Evolutionary conservation across 2,888 invertebrate genomes (phyloP), one percentile per base, ranked within the genome.

Genomic region (Drosophila pseudotakahashii): DNA sequence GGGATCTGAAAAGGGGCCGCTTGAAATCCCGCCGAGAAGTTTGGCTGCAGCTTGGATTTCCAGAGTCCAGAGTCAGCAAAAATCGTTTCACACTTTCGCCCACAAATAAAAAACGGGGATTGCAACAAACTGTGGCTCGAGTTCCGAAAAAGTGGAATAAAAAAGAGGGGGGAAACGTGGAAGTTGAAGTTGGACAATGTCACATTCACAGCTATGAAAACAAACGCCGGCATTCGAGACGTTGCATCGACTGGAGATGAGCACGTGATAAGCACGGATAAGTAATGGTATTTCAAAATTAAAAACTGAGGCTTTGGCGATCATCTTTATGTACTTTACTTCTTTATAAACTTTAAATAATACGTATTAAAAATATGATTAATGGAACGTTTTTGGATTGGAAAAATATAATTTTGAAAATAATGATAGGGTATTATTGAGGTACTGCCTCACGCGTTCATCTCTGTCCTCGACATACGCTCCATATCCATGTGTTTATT

Each of bases 61-160:
- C 68, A 79, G 75, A 63, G 77, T 75, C 61, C 68, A 75, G 75
- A 66, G 77, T 76, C 77, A 84, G 88, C 82, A 68, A 57, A 74
- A 73, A 74, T 68, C 44, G 68, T 51, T 67, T 73, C 72, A 72
- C 72, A 79, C 51, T 75, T 76, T 47, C 47, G 47, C 52, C 53
- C 34, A 16, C 66, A 61, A 62, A 62, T 50, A 67, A 64, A 67
- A 54, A 11, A 30, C 67, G 23, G 36, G 45, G 26, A 64, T 32
- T 62, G 70, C 70, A 61, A 54, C 72, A 71, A 54, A 54, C 45
- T 55, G 50, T 63, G 73, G 64, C 41, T 45, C 32, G 64, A 51
- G 53, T 36, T 72, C 37, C 23, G 13, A 42, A 42, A 47, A 41
- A 47, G 30, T 7, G 45, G 26, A 14, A 14, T 11, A 30, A 26